These are phyloP conservation scores for Hestina assimilis DNA, from an alignment of 1,140 invertebrate species.

Conservation along the genomic window DNA sequence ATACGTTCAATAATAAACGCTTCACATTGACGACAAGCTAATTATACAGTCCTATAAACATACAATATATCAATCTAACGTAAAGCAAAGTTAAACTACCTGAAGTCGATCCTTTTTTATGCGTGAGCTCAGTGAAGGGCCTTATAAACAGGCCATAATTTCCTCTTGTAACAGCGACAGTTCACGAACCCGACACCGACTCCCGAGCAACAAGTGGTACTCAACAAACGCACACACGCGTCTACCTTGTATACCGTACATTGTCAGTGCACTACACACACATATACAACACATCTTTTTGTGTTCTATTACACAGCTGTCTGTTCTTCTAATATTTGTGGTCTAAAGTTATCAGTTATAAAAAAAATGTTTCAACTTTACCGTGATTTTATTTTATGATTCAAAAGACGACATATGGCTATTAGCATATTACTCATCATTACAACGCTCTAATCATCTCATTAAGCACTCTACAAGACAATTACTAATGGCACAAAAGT, in stretches of 20 bases:
- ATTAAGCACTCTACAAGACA: slow-evolving; percentile 2
- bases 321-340: background rate
- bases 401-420: background rate
- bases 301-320: slow-evolving; percentile 17
- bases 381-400: no score
- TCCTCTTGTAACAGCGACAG: slow-evolving; percentile 31
- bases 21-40: no score
- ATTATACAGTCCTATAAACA: no score
- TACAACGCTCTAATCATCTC: slow-evolving; percentile 3
- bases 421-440: background rate
- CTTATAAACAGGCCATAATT: slow-evolving; percentile 30
- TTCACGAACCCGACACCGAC: slow-evolving; percentile 34
- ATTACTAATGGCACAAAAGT: background rate
- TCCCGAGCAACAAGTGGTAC: slow-evolving; percentile 30
- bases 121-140: slow-evolving; percentile 17
- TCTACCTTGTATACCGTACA: background rate
- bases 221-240: slow-evolving; percentile 13
- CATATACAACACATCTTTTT: background rate
- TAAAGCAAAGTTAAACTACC: slow-evolving; percentile 24
- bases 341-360: background rate
- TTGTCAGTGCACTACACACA: background rate
- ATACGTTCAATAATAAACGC: no score
- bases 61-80: background rate
- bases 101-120: slow-evolving; percentile 20
- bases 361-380: background rate